These are phyloP conservation scores for Melanotaenia boesemani DNA, from an alignment of 2,797 vertebrate genomes.

Conservation along the genomic window DNA sequence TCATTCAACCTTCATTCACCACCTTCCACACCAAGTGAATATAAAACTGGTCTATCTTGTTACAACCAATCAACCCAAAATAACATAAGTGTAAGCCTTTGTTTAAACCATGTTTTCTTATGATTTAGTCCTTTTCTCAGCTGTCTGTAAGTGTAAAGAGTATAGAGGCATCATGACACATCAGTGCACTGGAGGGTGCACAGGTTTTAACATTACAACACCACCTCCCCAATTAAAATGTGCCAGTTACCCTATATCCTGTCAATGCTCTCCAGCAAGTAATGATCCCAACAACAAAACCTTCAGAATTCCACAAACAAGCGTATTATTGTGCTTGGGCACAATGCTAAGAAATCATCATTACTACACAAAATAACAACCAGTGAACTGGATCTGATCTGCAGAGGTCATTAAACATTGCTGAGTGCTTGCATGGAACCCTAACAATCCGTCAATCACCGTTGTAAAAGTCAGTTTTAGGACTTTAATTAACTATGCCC, in stretches of 20 bases:
- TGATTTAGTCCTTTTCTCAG: constrained; percentile 44
- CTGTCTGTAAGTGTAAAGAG: constrained; percentile 54
- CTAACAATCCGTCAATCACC: constrained; percentile 9
- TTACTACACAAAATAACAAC: constrained; percentile 21
- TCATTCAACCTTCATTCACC: background rate
- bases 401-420: constrained; percentile 6
- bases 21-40: background rate
- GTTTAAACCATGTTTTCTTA: constrained; percentile 23
- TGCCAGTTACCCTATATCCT: constrained; percentile 68
- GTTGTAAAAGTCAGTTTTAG: constrained; percentile 1
- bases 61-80: constrained; percentile 9
- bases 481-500: background rate
- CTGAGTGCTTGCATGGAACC: constrained; percentile 8
- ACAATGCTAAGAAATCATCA: background rate
- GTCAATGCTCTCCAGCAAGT: constrained; percentile 59
- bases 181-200: constrained; percentile 32
- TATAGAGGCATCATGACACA: constrained; percentile 49
- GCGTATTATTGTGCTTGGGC: constrained; percentile 34
- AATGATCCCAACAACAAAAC: constrained; percentile 33
- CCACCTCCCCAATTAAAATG: constrained; percentile 69
- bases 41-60: background rate
- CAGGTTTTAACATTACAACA: constrained; percentile 53
- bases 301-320: constrained; percentile 63
- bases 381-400: constrained; percentile 11
- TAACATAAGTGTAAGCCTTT: constrained; percentile 6